Conservation (phyloP, 2,888 invertebrate genomes). For the Stomorhina lunata region DNA sequence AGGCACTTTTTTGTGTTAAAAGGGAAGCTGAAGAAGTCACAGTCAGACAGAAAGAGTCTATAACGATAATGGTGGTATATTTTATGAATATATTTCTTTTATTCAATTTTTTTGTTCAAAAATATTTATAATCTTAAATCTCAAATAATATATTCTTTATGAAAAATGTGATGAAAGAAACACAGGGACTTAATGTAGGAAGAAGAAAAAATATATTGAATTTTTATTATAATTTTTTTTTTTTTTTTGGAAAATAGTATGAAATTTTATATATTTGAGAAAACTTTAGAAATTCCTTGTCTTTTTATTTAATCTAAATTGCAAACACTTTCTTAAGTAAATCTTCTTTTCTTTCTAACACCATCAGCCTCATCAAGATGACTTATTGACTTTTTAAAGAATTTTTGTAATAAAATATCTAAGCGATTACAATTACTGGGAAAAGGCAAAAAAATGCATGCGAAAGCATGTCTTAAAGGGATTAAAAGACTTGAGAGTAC, state of each 20-base stretch:
- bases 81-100: neutral
- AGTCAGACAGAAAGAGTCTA: slow-evolving; percentile 11
- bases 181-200: neutral
- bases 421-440: neutral
- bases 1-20: slow-evolving; percentile 14
- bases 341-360: neutral
- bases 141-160: slow-evolving; percentile 44
- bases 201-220: slow-evolving; percentile 11
- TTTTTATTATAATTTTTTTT: slow-evolving; percentile 50
- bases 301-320: slow-evolving; percentile 41
- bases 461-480: slow-evolving; percentile 41
- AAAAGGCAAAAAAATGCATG: slow-evolving; percentile 26
- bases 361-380: slow-evolving; percentile 16
- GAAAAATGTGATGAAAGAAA: slow-evolving; percentile 33
- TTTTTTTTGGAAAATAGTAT: too few species aligned
- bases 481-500: slow-evolving; percentile 16
- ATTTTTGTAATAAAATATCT: neutral
- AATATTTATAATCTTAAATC: slow-evolving; percentile 56
- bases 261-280: neutral
- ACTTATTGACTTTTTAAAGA: slow-evolving; percentile 39
- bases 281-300: neutral
- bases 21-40: slow-evolving; percentile 34
- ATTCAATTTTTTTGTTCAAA: neutral
- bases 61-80: slow-evolving; percentile 34
- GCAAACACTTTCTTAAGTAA: slow-evolving; percentile 14